Percentiles rank a stretch among this genome's conserved stretches.
Evolutionary conservation across 2,113 vertebrate species (phyloP).

Genomic region (Sapayoa aenigma): DNA sequence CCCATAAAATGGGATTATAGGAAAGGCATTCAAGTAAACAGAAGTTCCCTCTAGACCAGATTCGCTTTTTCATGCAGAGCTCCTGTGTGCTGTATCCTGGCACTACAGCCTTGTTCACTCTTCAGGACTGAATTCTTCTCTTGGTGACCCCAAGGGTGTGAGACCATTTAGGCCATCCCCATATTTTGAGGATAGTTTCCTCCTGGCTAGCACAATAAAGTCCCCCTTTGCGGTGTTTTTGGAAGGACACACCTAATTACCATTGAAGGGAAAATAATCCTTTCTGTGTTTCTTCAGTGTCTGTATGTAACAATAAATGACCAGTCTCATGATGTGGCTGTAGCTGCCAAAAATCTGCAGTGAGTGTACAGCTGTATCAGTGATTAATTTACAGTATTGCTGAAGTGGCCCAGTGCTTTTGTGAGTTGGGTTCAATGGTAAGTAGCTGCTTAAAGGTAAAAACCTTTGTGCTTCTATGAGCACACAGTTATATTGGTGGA

Average conservation of each 20-base stretch:
- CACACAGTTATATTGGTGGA: neutral
- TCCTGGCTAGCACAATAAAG: neutral
- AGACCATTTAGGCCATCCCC: neutral
- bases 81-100: neutral
- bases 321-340: neutral
- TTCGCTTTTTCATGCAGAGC: neutral
- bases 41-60: neutral
- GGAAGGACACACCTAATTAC: neutral
- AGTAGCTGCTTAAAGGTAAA: neutral
- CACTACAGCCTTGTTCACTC: fast-evolving
- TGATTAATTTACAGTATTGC: neutral
- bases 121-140: neutral
- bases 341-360: neutral
- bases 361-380: neutral
- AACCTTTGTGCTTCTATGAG: neutral
- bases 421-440: neutral
- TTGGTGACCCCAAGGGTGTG: neutral
- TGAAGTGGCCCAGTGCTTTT: neutral
- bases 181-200: neutral
- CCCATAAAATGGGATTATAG: constrained; percentile 31
- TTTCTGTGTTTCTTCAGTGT: neutral
- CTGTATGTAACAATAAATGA: neutral
- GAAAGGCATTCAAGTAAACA: constrained; percentile 22
- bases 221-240: neutral
- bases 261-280: neutral